Conservation (phyloP, 2,888 invertebrate genomes). For the Pecten maximus region DNA sequence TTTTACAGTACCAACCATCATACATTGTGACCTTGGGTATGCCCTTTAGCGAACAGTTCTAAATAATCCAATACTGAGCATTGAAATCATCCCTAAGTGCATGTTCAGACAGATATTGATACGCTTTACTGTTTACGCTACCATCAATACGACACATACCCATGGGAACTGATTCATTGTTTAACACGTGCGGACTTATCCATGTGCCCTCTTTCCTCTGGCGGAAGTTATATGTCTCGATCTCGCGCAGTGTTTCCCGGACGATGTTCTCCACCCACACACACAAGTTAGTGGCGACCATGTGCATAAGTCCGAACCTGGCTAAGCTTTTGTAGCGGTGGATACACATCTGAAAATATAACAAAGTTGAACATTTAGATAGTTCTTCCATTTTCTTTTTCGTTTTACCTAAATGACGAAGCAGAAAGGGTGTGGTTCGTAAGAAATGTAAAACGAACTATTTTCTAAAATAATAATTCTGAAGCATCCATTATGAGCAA, state of each 20-base stretch:
- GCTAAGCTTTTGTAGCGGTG: slow-evolving; percentile 98
- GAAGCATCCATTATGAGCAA: too few relatives aligned
- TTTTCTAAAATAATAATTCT: too few relatives aligned
- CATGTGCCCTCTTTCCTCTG: background rate
- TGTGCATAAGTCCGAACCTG: slow-evolving; percentile 98
- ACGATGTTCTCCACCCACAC: slow-evolving; percentile 98
- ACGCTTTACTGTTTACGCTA: background rate
- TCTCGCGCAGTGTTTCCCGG: slow-evolving; percentile 93
- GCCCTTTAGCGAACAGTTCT: background rate
- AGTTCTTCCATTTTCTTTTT: too few relatives aligned
- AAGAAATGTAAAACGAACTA: too few relatives aligned
- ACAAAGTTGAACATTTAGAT: background rate
- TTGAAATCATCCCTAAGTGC: background rate
- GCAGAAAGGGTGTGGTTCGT: too few relatives aligned
- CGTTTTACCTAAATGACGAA: too few relatives aligned
- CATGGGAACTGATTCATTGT: background rate
- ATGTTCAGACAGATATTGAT: background rate
- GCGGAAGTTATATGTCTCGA: slow-evolving; percentile 39
- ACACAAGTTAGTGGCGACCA: slow-evolving; percentile 97
- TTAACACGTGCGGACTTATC: background rate
- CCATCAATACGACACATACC: background rate
- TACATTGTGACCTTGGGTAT: background rate
- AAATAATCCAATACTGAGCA: background rate
- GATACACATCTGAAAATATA: slow-evolving; percentile 91
- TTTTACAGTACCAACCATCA: background rate